Percentiles rank a stretch among this genome's conserved stretches.
Evolutionary conservation across 2,888 invertebrate genomes (phyloP).

Genomic region (Cephonodes hylas): DNA sequence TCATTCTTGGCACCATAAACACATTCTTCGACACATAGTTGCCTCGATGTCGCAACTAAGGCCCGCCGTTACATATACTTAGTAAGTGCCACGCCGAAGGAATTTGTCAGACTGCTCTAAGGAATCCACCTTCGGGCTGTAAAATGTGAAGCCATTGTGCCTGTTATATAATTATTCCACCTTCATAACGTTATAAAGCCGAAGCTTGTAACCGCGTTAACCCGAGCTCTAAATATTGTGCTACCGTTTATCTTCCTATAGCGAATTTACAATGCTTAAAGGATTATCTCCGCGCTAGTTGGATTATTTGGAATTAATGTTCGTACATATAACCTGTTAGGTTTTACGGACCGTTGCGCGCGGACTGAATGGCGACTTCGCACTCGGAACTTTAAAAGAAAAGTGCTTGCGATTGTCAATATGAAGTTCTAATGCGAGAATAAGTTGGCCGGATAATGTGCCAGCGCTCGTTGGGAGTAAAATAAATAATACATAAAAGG

Average conservation of each 20-base stretch:
- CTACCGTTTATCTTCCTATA: constrained; percentile 58
- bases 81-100: constrained; percentile 48
- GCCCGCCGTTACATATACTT: constrained; percentile 62
- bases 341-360: not conserved
- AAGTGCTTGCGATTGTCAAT: not conserved
- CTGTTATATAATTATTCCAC: constrained; percentile 62
- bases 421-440: not conserved
- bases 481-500: constrained; percentile 57
- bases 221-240: constrained; percentile 60
- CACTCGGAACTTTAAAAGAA: constrained; percentile 25
- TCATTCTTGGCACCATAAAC: constrained; percentile 77
- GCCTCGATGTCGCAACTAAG: constrained; percentile 69
- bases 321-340: not conserved
- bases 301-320: constrained; percentile 34
- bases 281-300: constrained; percentile 54
- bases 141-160: constrained; percentile 49
- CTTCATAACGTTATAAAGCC: constrained; percentile 59
- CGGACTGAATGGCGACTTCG: not conserved
- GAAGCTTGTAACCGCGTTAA: constrained; percentile 50
- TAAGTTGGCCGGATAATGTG: constrained; percentile 30
- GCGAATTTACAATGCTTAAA: constrained; percentile 59
- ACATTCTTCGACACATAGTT: constrained; percentile 80
- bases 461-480: constrained; percentile 37
- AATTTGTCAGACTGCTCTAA: constrained; percentile 64
- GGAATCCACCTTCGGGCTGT: constrained; percentile 59